phyloP scores from a whole-genome alignment of 2,888 invertebrate species.

The Idaea aversata region DNA sequence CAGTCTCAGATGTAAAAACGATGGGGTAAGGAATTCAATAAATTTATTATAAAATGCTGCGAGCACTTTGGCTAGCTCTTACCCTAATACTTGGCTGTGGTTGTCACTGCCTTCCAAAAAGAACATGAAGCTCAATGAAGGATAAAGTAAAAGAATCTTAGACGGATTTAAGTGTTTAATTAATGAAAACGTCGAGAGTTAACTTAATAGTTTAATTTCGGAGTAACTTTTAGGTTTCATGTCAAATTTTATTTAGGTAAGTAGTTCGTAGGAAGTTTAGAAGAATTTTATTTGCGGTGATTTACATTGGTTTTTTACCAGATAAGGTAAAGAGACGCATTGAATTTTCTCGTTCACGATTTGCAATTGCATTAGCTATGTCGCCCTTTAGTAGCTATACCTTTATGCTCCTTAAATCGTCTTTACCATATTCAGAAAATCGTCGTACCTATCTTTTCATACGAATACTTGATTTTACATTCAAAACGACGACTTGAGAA shows the following conservation, averaged over 20 bases:
- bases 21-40: background rate
- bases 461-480: too few relatives aligned
- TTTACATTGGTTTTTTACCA: background rate
- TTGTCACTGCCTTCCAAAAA: constrained; percentile 1
- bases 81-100: background rate
- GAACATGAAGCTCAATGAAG: background rate
- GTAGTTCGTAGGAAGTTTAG: too few relatives aligned
- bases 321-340: too few relatives aligned
- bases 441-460: too few relatives aligned
- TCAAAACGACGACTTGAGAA: too few relatives aligned
- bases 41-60: background rate
- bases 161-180: background rate
- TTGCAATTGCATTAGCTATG: too few relatives aligned
- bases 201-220: background rate
- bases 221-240: background rate
- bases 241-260: background rate
- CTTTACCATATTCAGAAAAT: too few relatives aligned
- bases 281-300: background rate
- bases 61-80: background rate
- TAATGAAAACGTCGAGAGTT: background rate
- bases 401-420: too few relatives aligned
- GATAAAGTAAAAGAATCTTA: background rate
- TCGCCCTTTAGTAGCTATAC: too few relatives aligned
- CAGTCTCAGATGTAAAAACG: background rate
- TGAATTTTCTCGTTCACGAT: too few relatives aligned